These are phyloP conservation scores for Aplodontia rufa DNA, from an alignment of 2,113 vertebrate species.

Conservation along the genomic window DNA sequence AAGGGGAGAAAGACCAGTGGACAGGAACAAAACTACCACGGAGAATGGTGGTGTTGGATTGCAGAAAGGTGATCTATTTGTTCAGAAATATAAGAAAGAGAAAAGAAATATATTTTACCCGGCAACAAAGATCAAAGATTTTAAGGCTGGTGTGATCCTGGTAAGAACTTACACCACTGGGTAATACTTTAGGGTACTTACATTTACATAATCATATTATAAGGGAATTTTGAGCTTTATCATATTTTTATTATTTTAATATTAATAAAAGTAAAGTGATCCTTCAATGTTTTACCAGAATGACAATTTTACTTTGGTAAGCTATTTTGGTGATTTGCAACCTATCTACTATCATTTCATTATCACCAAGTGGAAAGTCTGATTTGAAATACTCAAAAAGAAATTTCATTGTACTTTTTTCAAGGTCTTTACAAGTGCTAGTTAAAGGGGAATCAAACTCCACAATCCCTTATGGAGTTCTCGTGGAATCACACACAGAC, in stretches of 20 bases:
- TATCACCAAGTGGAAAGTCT: slow-evolving; percentile 9
- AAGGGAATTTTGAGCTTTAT: neutral
- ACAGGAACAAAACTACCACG: neutral
- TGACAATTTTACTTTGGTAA: neutral
- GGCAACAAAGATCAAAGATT: neutral
- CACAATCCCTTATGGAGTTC: neutral
- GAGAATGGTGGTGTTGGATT: neutral
- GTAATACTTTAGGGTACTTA: neutral
- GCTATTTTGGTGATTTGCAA: slow-evolving; percentile 17
- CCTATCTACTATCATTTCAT: neutral
- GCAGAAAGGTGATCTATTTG: neutral
- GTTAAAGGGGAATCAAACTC: neutral
- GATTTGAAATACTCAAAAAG: slow-evolving; percentile 30
- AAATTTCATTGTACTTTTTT: neutral
- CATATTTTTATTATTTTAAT: neutral
- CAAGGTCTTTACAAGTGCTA: neutral
- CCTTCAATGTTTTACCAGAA: slow-evolving; percentile 8
- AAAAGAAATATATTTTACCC: neutral
- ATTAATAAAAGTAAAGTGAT: slow-evolving; percentile 7
- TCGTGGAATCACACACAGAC: neutral
- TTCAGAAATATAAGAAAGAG: neutral
- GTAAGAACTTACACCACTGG: neutral
- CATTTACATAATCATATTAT: neutral
- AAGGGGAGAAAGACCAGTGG: neutral
- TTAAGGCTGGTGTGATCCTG: slow-evolving; percentile 5